Base-by-base conservation (phyloP, 1,140 invertebrate genomes). In the Drosophila sp. region DNA sequence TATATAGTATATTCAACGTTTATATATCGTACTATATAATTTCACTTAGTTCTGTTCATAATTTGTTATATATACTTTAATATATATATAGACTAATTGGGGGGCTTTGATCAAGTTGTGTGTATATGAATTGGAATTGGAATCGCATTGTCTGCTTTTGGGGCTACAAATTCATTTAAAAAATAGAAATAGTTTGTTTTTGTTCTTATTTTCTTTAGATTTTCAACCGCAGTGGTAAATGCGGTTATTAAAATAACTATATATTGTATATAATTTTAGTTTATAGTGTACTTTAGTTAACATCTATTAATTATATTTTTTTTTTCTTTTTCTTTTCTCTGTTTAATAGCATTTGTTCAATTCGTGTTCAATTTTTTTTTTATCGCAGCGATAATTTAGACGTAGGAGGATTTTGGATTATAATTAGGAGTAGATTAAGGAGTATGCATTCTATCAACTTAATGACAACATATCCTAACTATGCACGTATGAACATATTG, bases 361-460 rank as follows among this genome's bases (percentile, higher is more conserved):
- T 77, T 84, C 63, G 81, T 86, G 80, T 56, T 64, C 58, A 8
- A 34, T 34, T 53, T 53, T 9, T 36, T 36, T 81, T 87, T 89
- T 89, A 87, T 86, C 81, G 81, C 81, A 87, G 82, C 81, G 81
- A 86, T 86, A 86, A 87, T 84, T 80, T 72, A 65, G 72, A 51
- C 46, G 36, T 67, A 67, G 38, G 16, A 62, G 56, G 3, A 4
- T 27, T 29, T 48, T 48, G 27, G 27, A 50, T 50, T 50, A 50
- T 2, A 50, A 50, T 32, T 48, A 48, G 11, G 21, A n/a, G 11
- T 48, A 29, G 27, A 5, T 21, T 45, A 11, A 14, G 16, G 57
- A 59, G 34, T 64, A 57, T 58, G 48, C 46, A 41, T 69, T 64
- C 36, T 34, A 65, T 53, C 34, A 71, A 56, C 40, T 59, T 58